Evolutionary conservation across 2,113 vertebrate species (phyloP).

Genomic region (Lepidothrix coronata): DNA sequence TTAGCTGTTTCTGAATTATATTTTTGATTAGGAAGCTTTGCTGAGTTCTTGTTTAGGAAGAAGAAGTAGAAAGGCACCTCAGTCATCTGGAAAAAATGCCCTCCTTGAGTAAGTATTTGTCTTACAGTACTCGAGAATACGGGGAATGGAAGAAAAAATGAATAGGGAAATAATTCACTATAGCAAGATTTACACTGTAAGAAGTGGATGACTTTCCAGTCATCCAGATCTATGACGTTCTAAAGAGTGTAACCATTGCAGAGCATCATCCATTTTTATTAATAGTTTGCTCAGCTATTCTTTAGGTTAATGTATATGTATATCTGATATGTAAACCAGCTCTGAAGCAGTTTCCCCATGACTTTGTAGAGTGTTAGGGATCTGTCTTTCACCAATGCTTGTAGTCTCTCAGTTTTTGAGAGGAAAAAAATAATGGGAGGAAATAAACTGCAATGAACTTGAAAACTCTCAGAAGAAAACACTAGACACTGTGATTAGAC

Average conservation of each 20-base stretch:
- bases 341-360: not conserved
- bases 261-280: not conserved
- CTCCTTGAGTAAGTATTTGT: not conserved
- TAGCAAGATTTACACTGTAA: not conserved
- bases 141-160: not conserved
- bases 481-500: fast-evolving
- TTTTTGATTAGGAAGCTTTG: not conserved
- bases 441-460: not conserved
- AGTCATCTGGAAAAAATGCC: not conserved
- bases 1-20: not conserved
- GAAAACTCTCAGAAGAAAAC: not conserved
- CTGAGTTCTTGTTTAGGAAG: not conserved
- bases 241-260: not conserved
- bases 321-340: not conserved
- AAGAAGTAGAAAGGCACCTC: not conserved
- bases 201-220: not conserved
- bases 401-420: not conserved
- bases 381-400: not conserved
- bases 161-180: not conserved
- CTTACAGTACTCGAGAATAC: not conserved
- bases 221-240: not conserved
- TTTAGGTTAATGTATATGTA: not conserved
- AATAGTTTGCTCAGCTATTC: not conserved
- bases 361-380: not conserved
- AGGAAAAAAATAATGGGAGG: not conserved